Conservation (phyloP, 2,113 vertebrate genomes). For the Esox niger region DNA sequence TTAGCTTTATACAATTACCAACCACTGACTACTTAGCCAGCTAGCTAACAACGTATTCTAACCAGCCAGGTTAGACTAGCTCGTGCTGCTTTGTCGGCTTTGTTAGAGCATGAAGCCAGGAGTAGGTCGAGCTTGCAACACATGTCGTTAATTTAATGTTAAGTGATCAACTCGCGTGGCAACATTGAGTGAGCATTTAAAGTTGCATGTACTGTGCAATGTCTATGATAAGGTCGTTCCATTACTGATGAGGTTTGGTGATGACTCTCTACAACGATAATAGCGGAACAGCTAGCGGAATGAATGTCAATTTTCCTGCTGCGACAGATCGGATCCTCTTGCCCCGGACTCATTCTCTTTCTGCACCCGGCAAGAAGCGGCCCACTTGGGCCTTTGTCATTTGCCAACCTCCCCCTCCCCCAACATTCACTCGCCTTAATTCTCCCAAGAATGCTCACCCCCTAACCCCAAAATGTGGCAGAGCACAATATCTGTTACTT, state of each 20-base stretch:
- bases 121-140: too few species aligned
- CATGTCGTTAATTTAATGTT: too few species aligned
- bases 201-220: neutral
- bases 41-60: neutral
- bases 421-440: slow-evolving; percentile 53
- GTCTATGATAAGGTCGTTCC: neutral
- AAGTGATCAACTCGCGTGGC: neutral
- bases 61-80: too few species aligned
- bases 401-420: slow-evolving; percentile 70
- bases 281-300: too few species aligned
- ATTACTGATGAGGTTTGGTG: neutral
- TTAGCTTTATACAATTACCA: neutral
- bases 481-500: neutral
- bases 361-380: slow-evolving; percentile 63
- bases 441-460: slow-evolving; percentile 62
- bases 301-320: neutral
- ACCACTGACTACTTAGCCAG: neutral
- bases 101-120: neutral
- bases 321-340: neutral
- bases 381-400: slow-evolving; percentile 78
- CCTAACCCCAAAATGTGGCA: slow-evolving; percentile 1
- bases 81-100: neutral
- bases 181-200: neutral
- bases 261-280: neutral
- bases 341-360: slow-evolving; percentile 20